phyloP scores from a whole-genome alignment of 1,140 invertebrate species.

The Plutomurus gul region DNA sequence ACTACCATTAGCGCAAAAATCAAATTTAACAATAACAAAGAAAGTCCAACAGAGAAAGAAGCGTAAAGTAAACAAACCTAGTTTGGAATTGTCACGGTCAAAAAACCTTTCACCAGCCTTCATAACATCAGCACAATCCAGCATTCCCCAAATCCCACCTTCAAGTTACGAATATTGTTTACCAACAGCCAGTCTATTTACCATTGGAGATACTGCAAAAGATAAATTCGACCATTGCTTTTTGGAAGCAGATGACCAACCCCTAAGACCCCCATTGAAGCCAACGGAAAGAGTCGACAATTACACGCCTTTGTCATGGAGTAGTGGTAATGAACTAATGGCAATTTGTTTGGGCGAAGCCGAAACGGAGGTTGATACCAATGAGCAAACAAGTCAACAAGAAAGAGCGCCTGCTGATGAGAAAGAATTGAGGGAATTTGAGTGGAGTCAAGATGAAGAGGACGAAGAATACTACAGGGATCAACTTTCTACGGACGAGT shows the following conservation, averaged over 20 bases:
- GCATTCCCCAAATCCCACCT: neutral
- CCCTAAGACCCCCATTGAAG: neutral
- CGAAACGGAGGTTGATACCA: too few species aligned
- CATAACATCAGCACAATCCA: neutral
- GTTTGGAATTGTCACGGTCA: neutral
- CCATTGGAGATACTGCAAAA: neutral
- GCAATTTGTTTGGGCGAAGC: too few species aligned
- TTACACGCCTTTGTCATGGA: neutral
- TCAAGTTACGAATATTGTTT: constrained; percentile 1
- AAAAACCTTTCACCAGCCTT: neutral
- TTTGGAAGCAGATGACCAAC: neutral
- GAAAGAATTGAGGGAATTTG: too few species aligned
- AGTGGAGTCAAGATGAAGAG: too few species aligned
- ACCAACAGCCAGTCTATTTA: neutral
- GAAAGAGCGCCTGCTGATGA: too few species aligned
- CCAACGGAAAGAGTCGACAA: neutral
- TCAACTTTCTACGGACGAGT: too few species aligned
- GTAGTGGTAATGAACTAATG: too few species aligned
- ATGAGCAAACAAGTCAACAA: too few species aligned
- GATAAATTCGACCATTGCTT: neutral
- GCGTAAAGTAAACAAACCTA: too few species aligned
- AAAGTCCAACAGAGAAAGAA: neutral
- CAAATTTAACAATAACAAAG: neutral
- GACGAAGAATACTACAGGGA: too few species aligned
- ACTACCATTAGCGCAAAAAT: neutral